phyloP scores from a whole-genome alignment of 2,888 invertebrate species.

The Agrotis clavis region DNA sequence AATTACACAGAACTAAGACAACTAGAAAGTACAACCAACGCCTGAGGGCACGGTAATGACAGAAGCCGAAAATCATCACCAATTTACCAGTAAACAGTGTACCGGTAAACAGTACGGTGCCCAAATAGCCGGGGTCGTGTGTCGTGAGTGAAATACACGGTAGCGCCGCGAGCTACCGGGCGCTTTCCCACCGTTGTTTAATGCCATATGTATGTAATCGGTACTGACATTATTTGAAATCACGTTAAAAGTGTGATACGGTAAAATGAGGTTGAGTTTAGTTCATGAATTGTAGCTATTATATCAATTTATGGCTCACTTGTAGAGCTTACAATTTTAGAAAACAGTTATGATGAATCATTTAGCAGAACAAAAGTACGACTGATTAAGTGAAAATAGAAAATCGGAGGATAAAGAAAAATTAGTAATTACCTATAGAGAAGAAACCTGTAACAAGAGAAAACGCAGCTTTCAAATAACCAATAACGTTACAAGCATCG shows the following conservation, averaged over 20 bases:
- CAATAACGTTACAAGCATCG: constrained; percentile 1
- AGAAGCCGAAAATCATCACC: constrained; percentile 88
- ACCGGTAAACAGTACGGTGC: constrained; percentile 82
- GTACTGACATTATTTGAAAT: constrained; percentile 52
- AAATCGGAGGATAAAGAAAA: constrained; percentile 11
- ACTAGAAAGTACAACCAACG: constrained; percentile 79
- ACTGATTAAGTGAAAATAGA: constrained; percentile 10
- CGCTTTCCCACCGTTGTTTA: constrained; percentile 84
- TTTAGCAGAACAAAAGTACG: neutral
- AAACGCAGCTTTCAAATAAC: constrained; percentile 38
- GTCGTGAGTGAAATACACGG: constrained; percentile 88
- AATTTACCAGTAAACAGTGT: constrained; percentile 84
- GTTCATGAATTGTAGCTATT: neutral
- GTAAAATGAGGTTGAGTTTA: neutral
- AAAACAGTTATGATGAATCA: neutral
- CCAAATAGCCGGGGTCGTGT: constrained; percentile 83
- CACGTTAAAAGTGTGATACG: constrained; percentile 15
- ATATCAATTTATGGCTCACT: no score
- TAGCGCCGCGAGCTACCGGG: constrained; percentile 87
- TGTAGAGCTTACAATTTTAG: neutral
- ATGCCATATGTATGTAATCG: constrained; percentile 57
- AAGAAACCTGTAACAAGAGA: constrained; percentile 7
- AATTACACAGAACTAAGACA: constrained; percentile 74
- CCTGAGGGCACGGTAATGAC: constrained; percentile 81
- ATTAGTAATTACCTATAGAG: neutral